Base-by-base conservation (phyloP, 2,888 invertebrate species). In the Mongoloraphidia duomilia region DNA sequence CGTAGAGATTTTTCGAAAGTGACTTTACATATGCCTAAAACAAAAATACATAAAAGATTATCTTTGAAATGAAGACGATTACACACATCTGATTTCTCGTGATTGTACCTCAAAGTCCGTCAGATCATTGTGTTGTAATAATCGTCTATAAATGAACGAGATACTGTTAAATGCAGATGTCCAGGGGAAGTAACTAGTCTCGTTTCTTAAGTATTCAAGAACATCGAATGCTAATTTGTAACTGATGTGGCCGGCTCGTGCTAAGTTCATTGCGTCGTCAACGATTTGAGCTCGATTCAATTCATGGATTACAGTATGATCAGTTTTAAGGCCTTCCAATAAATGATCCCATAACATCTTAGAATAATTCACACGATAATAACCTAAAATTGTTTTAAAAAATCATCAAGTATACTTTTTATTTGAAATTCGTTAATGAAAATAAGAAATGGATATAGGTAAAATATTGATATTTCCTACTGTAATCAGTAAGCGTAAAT, bases 151-250 rank as follows among this genome's bases (percentile, higher is more conserved):
- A 34, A 75, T 49, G 54, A 60, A 72, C 5, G 57, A 58, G 33
- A 72, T 64, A 0, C 65, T 69, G 37, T 61, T 69, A 42, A 75
- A 70, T 26, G 83, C 83, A 0, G 84, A 72, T 6, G 73, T 70
- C 91, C 90, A 92, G 0, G 92, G 88, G n/a, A 84, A 70, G 58
- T 86, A 87, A 11, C 80, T 75, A 0, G 65, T 72, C 64, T 87
- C 86, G 9, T 73, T 66, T 47, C 69, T 64, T 52, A 93, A 68
- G 68, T 88, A 93, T 2, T 74, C 70, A 0, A 82, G 70, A 26
- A 86, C 70, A 12, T 74, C 69, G 41, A 92, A 72, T 0, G 83
- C 79, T n/a, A 73, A 64, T 0, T 65, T 62, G 60, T 86, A 85
- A 1, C 64, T 58, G 52, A 84, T 66, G 17, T 74, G 57, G 2